These are phyloP conservation scores for Dinomys branickii DNA, from an alignment of 2,113 vertebrate genomes.

Conservation along the genomic window DNA sequence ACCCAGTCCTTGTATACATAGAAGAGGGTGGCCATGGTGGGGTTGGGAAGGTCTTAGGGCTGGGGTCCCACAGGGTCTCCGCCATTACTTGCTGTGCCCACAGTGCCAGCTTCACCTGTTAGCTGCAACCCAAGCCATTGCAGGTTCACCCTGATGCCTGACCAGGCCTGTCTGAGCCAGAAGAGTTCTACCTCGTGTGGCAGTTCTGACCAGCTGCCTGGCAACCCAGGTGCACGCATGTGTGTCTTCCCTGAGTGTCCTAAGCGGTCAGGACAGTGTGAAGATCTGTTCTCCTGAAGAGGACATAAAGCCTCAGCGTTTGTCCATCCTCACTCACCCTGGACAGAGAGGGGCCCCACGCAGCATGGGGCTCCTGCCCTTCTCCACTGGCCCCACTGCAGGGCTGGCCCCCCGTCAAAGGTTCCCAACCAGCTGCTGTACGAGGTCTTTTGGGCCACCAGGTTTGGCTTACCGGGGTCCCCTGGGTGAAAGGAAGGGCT, in stretches of 20 bases:
- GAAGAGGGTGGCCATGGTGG: not conserved
- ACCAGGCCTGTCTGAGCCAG: not conserved
- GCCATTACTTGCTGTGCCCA: not conserved
- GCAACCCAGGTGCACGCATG: not conserved
- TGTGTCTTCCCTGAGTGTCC: not conserved
- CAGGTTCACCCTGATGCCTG: not conserved
- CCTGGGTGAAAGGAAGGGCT: not conserved
- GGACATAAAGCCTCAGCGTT: not conserved
- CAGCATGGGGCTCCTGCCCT: not conserved
- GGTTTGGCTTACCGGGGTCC: not conserved
- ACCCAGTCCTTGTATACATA: not conserved
- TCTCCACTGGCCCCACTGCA: not conserved
- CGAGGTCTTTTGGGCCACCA: not conserved
- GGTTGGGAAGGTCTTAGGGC: not conserved
- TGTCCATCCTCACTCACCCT: not conserved
- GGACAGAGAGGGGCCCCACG: not conserved
- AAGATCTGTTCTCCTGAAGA: not conserved
- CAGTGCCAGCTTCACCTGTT: not conserved
- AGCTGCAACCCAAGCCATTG: not conserved
- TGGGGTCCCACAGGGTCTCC: not conserved
- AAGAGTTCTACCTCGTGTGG: not conserved
- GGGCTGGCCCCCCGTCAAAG: not conserved
- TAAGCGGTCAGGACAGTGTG: not conserved
- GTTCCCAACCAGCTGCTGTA: not conserved
- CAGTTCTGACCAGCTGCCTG: not conserved